These are phyloP conservation scores for Litocranius walleri DNA, from an alignment of 2,113 vertebrate genomes.

Conservation along the genomic window DNA sequence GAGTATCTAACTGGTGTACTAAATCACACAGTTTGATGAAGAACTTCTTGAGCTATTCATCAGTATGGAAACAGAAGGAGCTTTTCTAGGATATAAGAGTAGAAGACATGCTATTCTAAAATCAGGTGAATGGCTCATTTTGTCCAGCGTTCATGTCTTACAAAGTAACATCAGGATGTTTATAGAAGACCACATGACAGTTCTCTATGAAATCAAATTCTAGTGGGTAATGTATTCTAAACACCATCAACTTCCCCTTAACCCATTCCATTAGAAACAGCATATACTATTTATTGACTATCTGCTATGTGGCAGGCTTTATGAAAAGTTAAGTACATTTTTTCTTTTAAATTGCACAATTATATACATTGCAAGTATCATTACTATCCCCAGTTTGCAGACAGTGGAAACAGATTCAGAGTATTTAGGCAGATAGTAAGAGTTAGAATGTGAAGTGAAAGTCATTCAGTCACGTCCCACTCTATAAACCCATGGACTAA, in stretches of 20 bases:
- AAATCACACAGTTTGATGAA: background rate
- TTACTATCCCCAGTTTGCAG: background rate
- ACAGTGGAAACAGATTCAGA: background rate
- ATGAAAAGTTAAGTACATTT: background rate
- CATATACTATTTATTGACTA: background rate
- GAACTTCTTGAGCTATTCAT: background rate
- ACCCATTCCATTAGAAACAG: background rate
- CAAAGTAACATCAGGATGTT: background rate
- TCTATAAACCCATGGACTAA: background rate
- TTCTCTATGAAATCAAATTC: background rate
- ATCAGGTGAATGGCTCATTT: slow-evolving; percentile 14
- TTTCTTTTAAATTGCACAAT: slow-evolving; percentile 30
- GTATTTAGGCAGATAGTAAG: background rate
- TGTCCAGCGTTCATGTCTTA: background rate
- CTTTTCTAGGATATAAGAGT: background rate
- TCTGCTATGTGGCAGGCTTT: background rate
- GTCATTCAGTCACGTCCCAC: background rate
- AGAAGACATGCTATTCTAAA: background rate
- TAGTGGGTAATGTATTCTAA: background rate
- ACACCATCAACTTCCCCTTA: background rate
- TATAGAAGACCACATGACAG: background rate
- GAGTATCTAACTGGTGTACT: background rate
- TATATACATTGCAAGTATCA: slow-evolving; percentile 3
- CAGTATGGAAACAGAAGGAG: background rate
- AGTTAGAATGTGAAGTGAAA: background rate